Evolutionary conservation across 2,113 vertebrate species (phyloP).

Genomic region (Centropus bengalensis): DNA sequence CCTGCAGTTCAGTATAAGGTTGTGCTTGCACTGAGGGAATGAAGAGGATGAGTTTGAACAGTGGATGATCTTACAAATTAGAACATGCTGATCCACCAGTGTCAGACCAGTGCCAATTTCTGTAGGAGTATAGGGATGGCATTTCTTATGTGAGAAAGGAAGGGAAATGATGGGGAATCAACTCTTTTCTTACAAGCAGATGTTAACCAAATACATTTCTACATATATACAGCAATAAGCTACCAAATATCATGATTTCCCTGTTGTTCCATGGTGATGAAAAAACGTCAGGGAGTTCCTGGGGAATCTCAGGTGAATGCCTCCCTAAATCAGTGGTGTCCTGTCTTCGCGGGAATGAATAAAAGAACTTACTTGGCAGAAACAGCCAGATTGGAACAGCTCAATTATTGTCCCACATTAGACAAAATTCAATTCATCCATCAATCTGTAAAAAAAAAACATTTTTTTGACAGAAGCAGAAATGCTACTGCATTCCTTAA

Average conservation of each 20-base stretch:
- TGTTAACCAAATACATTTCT: background rate
- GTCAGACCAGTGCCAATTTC: background rate
- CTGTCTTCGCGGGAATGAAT: background rate
- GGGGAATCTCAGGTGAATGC: background rate
- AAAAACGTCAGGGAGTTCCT: background rate
- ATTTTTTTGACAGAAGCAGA: background rate
- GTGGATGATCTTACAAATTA: background rate
- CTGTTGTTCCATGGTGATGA: background rate
- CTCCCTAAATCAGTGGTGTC: background rate
- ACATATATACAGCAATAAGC: background rate
- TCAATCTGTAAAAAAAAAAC: background rate
- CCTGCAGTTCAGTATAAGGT: background rate
- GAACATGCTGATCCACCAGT: background rate
- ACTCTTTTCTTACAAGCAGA: background rate
- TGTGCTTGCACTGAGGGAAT: background rate
- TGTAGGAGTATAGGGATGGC: background rate
- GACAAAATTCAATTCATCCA: background rate
- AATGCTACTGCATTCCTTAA: background rate
- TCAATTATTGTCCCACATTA: background rate
- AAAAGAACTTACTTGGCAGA: background rate
- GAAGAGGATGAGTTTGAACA: background rate
- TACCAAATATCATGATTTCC: background rate
- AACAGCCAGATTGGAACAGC: background rate
- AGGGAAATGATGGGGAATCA: background rate
- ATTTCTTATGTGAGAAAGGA: background rate